These are phyloP conservation scores for Condylura cristata DNA, from an alignment of 2,113 vertebrate genomes.

Conservation along the genomic window DNA sequence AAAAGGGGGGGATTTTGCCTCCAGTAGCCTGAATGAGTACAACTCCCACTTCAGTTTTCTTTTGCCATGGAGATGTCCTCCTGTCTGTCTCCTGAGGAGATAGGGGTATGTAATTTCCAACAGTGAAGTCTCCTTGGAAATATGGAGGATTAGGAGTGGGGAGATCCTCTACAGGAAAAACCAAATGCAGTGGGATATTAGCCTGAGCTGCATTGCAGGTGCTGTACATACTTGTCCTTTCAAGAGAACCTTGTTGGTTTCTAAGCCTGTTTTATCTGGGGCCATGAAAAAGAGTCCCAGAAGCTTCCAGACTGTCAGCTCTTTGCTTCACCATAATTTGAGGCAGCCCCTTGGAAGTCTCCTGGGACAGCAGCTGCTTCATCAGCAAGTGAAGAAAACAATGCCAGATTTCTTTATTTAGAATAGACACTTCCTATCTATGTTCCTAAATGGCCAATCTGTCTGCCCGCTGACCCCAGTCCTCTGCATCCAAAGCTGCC, in stretches of 20 bases:
- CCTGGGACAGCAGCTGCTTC: constrained; percentile 33
- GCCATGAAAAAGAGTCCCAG: not conserved
- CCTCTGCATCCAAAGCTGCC: not conserved
- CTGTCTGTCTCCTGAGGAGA: not conserved
- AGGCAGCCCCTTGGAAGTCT: constrained; percentile 25
- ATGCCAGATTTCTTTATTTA: constrained; percentile 59
- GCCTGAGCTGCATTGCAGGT: not conserved
- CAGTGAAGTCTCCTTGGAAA: not conserved
- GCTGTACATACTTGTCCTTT: not conserved
- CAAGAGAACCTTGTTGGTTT: not conserved
- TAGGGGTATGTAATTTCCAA: too few relatives aligned
- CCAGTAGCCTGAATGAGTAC: not conserved
- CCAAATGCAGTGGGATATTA: not conserved
- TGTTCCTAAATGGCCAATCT: constrained; percentile 18
- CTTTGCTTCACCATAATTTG: constrained; percentile 36
- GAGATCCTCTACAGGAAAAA: not conserved
- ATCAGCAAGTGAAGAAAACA: constrained; percentile 44
- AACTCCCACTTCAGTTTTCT: not conserved
- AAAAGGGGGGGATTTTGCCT: constrained; percentile 18
- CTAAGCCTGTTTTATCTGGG: not conserved
- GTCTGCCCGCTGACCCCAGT: not conserved
- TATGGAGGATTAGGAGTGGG: not conserved
- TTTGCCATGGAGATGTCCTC: not conserved
- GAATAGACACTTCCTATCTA: constrained; percentile 39
- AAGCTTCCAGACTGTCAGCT: not conserved